A percentile compares a stretch with the other conserved stretches of the same genome.
Conservation (phyloP, 2,113 vertebrate species). For the Emydura subglobosa region DNA sequence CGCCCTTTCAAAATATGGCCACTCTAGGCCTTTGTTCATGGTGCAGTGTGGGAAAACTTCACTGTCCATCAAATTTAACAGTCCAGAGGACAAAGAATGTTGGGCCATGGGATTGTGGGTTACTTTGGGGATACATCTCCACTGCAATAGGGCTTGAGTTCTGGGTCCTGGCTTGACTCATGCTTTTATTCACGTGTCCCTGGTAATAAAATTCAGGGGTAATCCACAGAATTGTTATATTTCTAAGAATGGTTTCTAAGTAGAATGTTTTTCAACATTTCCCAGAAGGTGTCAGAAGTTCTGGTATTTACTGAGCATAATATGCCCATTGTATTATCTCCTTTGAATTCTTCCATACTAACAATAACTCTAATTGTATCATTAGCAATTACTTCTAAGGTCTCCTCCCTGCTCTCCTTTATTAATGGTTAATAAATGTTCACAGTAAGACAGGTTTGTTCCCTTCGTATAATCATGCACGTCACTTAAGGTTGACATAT, state of each 20-base stretch:
- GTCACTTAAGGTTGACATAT: not conserved
- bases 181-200: not conserved
- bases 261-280: constrained; percentile 38
- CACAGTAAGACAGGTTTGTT: not conserved
- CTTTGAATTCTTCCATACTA: constrained; percentile 49
- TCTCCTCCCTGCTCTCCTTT: constrained; percentile 17
- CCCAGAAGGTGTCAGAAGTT: constrained; percentile 36
- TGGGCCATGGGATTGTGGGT: not conserved
- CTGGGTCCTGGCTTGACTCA: not conserved
- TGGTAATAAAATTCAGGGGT: not conserved
- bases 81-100: not conserved
- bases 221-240: not conserved
- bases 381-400: constrained; percentile 24
- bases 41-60: not conserved
- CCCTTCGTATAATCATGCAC: not conserved
- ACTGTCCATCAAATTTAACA: not conserved
- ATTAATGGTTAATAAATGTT: not conserved
- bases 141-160: not conserved
- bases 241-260: not conserved
- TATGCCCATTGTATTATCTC: constrained; percentile 43
- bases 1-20: not conserved
- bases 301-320: constrained; percentile 64
- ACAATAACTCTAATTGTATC: constrained; percentile 14
- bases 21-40: not conserved
- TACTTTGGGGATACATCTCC: not conserved